Percentiles rank a stretch among this genome's conserved stretches.
These are phyloP conservation scores for Acanthurus lineatus DNA, from an alignment of 2,797 vertebrate species.

Conservation along the genomic window DNA sequence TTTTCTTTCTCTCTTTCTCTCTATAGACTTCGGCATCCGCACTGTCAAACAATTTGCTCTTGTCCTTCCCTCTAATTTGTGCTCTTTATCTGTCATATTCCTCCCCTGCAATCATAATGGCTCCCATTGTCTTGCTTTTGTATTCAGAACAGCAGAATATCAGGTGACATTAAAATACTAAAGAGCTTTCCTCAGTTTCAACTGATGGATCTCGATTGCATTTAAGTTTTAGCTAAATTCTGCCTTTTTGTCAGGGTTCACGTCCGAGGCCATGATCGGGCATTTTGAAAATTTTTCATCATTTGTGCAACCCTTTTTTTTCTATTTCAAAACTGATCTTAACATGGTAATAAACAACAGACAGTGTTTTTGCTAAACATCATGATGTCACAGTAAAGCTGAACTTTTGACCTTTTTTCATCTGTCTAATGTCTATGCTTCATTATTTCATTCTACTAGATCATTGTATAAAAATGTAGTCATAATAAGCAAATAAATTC, in stretches of 20 bases:
- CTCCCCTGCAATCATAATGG: conserved; percentile 24
- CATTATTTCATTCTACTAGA: no score
- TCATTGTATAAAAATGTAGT: no score
- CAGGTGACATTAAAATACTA: conserved; percentile 17
- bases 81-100: conserved; percentile 19
- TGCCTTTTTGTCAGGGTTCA: background rate
- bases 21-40: conserved; percentile 28
- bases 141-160: conserved; percentile 26
- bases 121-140: conserved; percentile 16
- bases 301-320: no score
- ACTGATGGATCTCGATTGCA: background rate
- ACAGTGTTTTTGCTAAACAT: no score
- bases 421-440: no score
- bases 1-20: conserved; percentile 8
- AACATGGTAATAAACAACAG: no score
- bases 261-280: background rate
- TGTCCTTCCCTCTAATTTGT: conserved; percentile 31
- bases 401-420: no score
- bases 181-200: background rate
- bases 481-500: no score
- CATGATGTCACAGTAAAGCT: no score
- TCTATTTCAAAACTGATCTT: no score
- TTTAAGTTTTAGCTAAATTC: background rate
- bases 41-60: conserved; percentile 21
- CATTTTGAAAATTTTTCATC: no score